A percentile compares a stretch with the other conserved stretches of the same genome.
Evolutionary conservation across 2,888 invertebrate genomes (phyloP).

Genomic region (Charanyca ferruginea): DNA sequence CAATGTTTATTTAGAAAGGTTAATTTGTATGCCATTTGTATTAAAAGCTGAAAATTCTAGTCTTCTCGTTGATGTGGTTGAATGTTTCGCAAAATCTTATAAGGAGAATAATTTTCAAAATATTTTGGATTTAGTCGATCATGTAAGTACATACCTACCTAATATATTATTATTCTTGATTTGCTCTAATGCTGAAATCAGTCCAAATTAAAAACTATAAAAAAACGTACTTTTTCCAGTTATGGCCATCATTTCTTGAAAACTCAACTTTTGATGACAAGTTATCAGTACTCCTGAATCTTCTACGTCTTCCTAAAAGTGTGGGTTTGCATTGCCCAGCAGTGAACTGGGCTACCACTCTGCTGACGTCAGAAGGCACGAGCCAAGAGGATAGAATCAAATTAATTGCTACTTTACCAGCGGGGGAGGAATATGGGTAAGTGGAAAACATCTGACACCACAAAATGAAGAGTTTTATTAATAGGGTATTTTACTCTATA

Average conservation of each 20-base stretch:
- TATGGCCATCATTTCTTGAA: slow-evolving; percentile 71
- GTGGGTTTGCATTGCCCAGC: slow-evolving; percentile 62
- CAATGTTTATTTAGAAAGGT: slow-evolving; percentile 53
- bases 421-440: slow-evolving; percentile 71
- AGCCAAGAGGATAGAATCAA: slow-evolving; percentile 64
- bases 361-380: slow-evolving; percentile 51
- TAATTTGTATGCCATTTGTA: slow-evolving; percentile 24
- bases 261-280: slow-evolving; percentile 66
- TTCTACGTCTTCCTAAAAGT: slow-evolving; percentile 59
- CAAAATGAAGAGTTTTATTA: too few relatives aligned
- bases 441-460: too few relatives aligned
- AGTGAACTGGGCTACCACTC: slow-evolving; percentile 67
- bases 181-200: too few relatives aligned
- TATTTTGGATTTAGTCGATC: slow-evolving; percentile 70
- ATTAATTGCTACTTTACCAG: slow-evolving; percentile 69
- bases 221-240: too few relatives aligned
- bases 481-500: too few relatives aligned
- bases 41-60: slow-evolving; percentile 3
- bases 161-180: too few relatives aligned
- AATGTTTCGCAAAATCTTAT: slow-evolving; percentile 62
- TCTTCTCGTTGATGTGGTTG: slow-evolving; percentile 70
- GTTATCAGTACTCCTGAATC: slow-evolving; percentile 62
- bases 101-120: slow-evolving; percentile 56
- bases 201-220: too few relatives aligned
- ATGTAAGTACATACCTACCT: slow-evolving; percentile 71